phyloP scores from a whole-genome alignment of 2,888 invertebrate genomes.

The Drosophila robusta region DNA sequence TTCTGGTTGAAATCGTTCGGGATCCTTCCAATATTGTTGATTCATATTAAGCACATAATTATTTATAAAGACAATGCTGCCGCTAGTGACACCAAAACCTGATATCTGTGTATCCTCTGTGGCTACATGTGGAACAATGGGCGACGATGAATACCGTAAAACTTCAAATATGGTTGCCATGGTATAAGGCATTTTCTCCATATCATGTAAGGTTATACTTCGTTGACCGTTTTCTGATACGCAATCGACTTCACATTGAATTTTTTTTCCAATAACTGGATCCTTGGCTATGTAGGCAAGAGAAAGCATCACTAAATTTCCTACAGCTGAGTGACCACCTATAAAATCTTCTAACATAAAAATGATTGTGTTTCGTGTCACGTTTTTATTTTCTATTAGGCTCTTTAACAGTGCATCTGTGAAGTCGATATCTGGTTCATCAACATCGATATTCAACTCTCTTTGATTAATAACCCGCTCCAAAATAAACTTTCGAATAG shows the following conservation, averaged over 20 bases:
- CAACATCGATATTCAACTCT: constrained; percentile 85
- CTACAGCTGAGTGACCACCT: constrained; percentile 95
- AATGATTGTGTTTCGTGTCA: constrained; percentile 92
- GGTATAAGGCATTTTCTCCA: constrained; percentile 90
- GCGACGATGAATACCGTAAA: constrained; percentile 92
- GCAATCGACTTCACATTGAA: constrained; percentile 89
- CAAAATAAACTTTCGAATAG: constrained; percentile 90
- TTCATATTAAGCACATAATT: constrained; percentile 93
- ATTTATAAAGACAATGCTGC: constrained; percentile 93
- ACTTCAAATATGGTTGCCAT: constrained; percentile 93
- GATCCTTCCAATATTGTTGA: constrained; percentile 90
- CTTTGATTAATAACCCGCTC: constrained; percentile 88
- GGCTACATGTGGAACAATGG: constrained; percentile 95
- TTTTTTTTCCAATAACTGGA: constrained; percentile 88
- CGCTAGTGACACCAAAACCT: constrained; percentile 90
- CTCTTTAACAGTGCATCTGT: constrained; percentile 92
- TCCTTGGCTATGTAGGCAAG: constrained; percentile 89
- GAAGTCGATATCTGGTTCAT: constrained; percentile 90
- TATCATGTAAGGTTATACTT: constrained; percentile 88
- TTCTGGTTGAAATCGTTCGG: constrained; percentile 90
- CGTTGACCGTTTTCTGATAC: constrained; percentile 86
- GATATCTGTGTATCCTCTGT: constrained; percentile 90
- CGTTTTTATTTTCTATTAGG: constrained; percentile 87
- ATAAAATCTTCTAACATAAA: constrained; percentile 94
- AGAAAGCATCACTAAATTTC: constrained; percentile 92